phyloP scores from a whole-genome alignment of 2,113 vertebrate genomes.

The Myiozetetes cayanensis region DNA sequence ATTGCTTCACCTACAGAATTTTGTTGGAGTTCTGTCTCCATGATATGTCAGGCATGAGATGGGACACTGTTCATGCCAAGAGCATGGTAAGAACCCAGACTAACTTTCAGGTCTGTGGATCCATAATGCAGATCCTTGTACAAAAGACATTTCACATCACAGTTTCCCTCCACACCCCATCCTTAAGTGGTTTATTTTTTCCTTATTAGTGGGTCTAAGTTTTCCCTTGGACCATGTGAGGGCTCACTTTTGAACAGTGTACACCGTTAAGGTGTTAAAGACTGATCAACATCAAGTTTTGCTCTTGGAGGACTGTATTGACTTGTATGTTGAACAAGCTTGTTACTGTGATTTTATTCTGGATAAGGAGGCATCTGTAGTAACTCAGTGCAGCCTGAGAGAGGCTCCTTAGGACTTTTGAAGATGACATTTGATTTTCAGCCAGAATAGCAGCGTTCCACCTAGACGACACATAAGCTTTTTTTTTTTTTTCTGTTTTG shows the following conservation, averaged over 20 bases:
- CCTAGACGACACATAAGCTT: background rate
- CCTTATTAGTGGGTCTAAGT: background rate
- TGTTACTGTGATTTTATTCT: slow-evolving; percentile 42
- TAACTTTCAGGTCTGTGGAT: background rate
- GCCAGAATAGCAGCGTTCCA: background rate
- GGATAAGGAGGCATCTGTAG: slow-evolving; percentile 55
- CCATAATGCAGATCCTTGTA: background rate
- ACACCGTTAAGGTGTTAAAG: slow-evolving; percentile 1
- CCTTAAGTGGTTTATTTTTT: background rate
- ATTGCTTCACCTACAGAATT: background rate
- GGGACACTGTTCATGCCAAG: background rate
- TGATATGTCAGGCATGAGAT: background rate
- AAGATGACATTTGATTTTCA: slow-evolving; percentile 55
- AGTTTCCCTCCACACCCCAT: background rate
- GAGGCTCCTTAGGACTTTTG: slow-evolving; percentile 68
- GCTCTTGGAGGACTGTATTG: slow-evolving; percentile 63
- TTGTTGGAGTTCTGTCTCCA: background rate
- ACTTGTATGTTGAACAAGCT: slow-evolving; percentile 47
- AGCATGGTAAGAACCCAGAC: fast-evolving
- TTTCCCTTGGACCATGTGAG: slow-evolving; percentile 48
- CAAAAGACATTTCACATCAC: background rate
- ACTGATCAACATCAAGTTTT: slow-evolving; percentile 69
- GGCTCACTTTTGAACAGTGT: slow-evolving; percentile 52
- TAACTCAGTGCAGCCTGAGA: slow-evolving; percentile 66
- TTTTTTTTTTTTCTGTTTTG: slow-evolving; percentile 3